A percentile compares a stretch with the other conserved stretches of the same genome.
Conservation (phyloP, 2,888 invertebrate species). For the Linnaemya vulpina region DNA sequence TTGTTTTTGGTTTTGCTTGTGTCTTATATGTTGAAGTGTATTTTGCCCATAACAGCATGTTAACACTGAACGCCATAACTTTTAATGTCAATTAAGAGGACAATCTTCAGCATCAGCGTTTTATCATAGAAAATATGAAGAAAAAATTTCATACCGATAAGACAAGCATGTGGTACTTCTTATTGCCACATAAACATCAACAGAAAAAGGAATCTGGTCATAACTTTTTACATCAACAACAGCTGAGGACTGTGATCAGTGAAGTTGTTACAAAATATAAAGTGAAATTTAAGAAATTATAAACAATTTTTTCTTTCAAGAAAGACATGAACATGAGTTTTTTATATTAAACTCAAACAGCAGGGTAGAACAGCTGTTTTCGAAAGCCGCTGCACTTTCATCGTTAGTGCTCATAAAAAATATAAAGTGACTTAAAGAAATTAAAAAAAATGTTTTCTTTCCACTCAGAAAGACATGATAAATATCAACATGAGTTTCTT, state of each 20-base stretch:
- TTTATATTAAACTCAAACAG: no score
- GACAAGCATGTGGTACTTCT: not conserved
- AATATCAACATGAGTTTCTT: no score
- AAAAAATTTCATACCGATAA: conserved; percentile 13
- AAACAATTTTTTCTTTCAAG: no score
- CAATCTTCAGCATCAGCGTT: conserved; percentile 24
- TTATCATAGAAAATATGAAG: conserved; percentile 18
- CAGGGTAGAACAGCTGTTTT: no score
- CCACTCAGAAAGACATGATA: no score
- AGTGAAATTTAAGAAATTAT: no score
- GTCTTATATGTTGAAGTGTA: not conserved
- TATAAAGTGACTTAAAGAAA: no score
- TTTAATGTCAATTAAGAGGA: conserved; percentile 52
- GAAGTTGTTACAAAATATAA: not conserved
- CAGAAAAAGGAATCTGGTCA: not conserved
- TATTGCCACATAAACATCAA: conserved; percentile 19
- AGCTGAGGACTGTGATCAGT: not conserved
- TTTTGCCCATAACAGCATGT: conserved; percentile 22
- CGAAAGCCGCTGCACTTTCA: no score
- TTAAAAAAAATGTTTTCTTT: no score
- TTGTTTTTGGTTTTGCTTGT: no score
- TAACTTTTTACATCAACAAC: not conserved
- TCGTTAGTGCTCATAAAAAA: no score
- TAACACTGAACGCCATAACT: conserved; percentile 7
- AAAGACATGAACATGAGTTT: no score